phyloP scores from a whole-genome alignment of 2,888 invertebrate genomes.

The Dinocampus coccinellae region DNA sequence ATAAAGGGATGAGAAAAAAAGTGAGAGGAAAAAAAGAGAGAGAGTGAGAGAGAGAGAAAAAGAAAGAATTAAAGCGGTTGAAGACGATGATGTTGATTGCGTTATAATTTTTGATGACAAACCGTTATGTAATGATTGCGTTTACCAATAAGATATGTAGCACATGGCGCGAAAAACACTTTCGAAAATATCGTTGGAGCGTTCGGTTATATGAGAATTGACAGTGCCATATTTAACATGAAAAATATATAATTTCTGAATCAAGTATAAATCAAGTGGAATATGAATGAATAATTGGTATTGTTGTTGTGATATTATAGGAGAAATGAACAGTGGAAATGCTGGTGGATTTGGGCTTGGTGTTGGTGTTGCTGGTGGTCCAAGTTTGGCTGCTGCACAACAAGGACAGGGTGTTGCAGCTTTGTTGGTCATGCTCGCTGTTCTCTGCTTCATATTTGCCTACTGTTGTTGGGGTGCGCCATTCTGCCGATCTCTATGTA shows the following conservation, averaged over 20 bases:
- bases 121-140: slow-evolving; percentile 1
- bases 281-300: background rate
- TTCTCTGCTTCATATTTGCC: slow-evolving; percentile 72
- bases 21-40: background rate
- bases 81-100: background rate
- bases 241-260: background rate
- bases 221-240: background rate
- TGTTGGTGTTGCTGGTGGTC: slow-evolving; percentile 59
- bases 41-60: background rate
- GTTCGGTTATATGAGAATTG: background rate
- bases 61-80: background rate
- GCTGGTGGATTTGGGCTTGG: slow-evolving; percentile 51
- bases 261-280: background rate
- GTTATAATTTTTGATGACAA: background rate
- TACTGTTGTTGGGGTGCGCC: slow-evolving; percentile 75
- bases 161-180: background rate
- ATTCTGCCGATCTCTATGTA: slow-evolving; percentile 71
- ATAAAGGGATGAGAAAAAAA: no score
- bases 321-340: slow-evolving; percentile 46
- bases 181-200: background rate
- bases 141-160: background rate
- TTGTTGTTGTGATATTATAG: slow-evolving; percentile 30
- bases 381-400: slow-evolving; percentile 62
- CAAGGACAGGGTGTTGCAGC: slow-evolving; percentile 71
- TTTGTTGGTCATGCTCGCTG: slow-evolving; percentile 73